Evolutionary conservation across 2,113 vertebrate genomes (phyloP).

Genomic region (Zapornia atra): DNA sequence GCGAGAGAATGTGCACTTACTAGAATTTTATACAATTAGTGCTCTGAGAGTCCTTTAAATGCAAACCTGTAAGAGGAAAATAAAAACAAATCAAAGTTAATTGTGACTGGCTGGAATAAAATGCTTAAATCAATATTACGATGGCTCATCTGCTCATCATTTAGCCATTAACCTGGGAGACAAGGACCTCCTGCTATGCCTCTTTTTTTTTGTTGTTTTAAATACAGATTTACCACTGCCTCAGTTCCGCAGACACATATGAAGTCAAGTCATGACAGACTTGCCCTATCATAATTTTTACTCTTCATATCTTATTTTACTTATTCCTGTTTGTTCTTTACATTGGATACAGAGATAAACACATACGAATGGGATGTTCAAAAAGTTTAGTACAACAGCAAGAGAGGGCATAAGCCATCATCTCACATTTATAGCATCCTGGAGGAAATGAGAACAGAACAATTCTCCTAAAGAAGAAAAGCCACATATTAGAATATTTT

Average conservation of each 20-base stretch:
- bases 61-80: conserved; percentile 72
- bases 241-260: background rate
- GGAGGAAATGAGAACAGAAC: background rate
- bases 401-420: background rate
- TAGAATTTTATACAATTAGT: conserved; percentile 71
- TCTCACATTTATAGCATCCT: background rate
- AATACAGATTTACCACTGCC: conserved; percentile 62
- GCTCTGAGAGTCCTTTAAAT: conserved; percentile 68
- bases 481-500: background rate
- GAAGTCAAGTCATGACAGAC: conserved; percentile 35
- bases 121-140: conserved; percentile 74
- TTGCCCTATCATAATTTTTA: conserved; percentile 20
- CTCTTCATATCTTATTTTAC: conserved; percentile 31
- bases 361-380: background rate
- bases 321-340: conserved; percentile 44
- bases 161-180: conserved; percentile 81
- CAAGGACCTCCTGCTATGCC: conserved; percentile 58
- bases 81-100: conserved; percentile 82
- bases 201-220: conserved; percentile 34
- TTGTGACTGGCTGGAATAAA: conserved; percentile 78
- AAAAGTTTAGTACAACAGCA: background rate
- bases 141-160: conserved; percentile 74
- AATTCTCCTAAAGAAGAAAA: background rate
- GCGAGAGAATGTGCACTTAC: conserved; percentile 46
- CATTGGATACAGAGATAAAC: background rate